A percentile compares a stretch with the other conserved stretches of the same genome.
Conservation (phyloP, 2,113 vertebrate species). For the Coptodon rendalli region DNA sequence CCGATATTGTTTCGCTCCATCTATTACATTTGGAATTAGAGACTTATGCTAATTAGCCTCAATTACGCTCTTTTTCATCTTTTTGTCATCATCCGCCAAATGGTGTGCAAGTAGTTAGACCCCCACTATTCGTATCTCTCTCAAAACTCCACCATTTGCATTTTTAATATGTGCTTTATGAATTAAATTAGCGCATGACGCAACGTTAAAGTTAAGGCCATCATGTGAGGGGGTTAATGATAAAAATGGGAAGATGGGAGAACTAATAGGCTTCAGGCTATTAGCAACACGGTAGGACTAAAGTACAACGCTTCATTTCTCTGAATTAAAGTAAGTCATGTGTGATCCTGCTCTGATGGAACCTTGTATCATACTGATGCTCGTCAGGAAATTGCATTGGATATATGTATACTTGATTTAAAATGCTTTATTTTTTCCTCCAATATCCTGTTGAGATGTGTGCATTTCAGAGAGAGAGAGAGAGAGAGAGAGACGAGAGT, state of each 20-base stretch:
- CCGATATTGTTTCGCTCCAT: conserved; percentile 29
- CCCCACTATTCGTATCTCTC: background rate
- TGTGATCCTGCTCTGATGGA: conserved; percentile 36
- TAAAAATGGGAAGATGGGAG: conserved; percentile 42
- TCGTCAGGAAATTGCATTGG: background rate
- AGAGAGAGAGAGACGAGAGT: background rate
- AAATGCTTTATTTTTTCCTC: background rate
- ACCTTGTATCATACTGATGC: background rate
- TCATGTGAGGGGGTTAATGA: conserved; percentile 54
- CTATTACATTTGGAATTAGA: conserved; percentile 46
- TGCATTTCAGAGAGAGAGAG: background rate
- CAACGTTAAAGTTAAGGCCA: conserved; percentile 36
- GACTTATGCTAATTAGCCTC: conserved; percentile 50
- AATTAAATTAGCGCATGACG: conserved; percentile 56
- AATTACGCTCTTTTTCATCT: conserved; percentile 51
- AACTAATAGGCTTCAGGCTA: conserved; percentile 57
- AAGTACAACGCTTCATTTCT: conserved; percentile 41
- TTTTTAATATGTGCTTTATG: conserved; percentile 50
- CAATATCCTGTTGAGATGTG: background rate
- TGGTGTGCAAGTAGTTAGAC: conserved; percentile 7
- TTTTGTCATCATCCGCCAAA: conserved; percentile 46
- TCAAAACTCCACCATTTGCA: conserved; percentile 35
- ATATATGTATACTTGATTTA: conserved; percentile 2
- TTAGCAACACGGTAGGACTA: conserved; percentile 53
- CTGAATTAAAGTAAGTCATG: conserved; percentile 47